Conservation (phyloP, 2,888 invertebrate genomes). For the Brassicogethes aeneus region DNA sequence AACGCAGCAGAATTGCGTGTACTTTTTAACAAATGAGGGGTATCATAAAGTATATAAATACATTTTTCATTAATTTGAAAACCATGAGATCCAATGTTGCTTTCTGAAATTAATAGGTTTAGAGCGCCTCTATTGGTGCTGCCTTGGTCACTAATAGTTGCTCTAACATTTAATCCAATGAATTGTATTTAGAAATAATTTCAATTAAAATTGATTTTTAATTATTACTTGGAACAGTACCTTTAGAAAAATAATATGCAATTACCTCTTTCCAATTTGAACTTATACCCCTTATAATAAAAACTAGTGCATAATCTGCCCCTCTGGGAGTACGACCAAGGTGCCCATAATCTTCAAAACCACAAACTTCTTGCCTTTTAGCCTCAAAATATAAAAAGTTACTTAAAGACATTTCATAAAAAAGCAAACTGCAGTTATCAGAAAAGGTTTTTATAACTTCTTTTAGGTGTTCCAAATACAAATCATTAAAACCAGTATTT, state of each 20-base stretch:
- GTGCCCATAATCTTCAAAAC: constrained; percentile 15
- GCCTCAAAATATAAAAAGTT: constrained; percentile 5
- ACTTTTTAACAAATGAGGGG: too few species aligned
- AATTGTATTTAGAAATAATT: constrained; percentile 9
- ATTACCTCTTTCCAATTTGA: constrained; percentile 17
- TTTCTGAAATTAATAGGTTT: too few species aligned
- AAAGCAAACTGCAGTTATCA: constrained; percentile 5
- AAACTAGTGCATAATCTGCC: constrained; percentile 19
- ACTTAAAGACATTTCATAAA: constrained; percentile 10
- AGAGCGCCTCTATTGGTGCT: constrained; percentile 13
- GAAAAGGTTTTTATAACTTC: too few species aligned
- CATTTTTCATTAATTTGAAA: too few species aligned
- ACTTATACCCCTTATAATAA: constrained; percentile 16
- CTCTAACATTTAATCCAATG: constrained; percentile 13
- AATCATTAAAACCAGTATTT: too few species aligned
- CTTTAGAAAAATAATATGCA: constrained; percentile 14
- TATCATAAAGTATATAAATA: too few species aligned
- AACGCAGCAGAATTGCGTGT: too few species aligned
- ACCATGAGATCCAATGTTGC: too few species aligned
- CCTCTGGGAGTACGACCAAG: constrained; percentile 9
- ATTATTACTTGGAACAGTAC: constrained; percentile 9
- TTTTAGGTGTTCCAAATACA: too few species aligned
- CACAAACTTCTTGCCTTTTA: constrained; percentile 8
- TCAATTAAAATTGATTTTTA: too few species aligned
- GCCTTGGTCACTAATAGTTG: constrained; percentile 18